Evolutionary conservation across 2,797 vertebrate species (phyloP), one percentile per base, ranked within the genome.

Genomic region (Dallia pectoralis): DNA sequence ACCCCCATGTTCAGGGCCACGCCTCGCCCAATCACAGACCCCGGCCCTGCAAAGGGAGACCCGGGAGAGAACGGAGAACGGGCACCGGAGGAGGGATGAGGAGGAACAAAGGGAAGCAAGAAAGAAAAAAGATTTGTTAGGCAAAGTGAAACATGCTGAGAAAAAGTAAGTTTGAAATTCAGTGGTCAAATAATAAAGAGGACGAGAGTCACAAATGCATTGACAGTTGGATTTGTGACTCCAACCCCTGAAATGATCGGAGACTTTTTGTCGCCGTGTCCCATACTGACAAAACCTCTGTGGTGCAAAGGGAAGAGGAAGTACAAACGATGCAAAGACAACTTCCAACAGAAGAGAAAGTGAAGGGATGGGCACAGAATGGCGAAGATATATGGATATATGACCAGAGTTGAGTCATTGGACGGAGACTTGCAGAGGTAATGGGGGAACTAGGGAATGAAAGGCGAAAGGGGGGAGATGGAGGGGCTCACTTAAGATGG

Each of bases 401-500:
- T 88, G 88, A 88, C 75, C 69, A 78, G 81, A 72, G 87, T 87
- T 90, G 88, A 92, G 84, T 93, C 90, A 92, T 88, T 85, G 89
- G 81, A 85, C 87, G 85, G 88, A 89, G 85, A 84, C 87, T 79
- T 65, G 78, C 71, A 27, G 74, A 87, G 90, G 91, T 91, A 92
- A 92, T 91, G 91, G 87, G 81, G 67, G 83, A 81, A 83, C 83
- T 82, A 86, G 85, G 40, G 74, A 67, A 69, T 79, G 82, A 85
- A 84, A 81, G 84, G n/a, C n/a, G n/a, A n/a, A 82, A 44, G 11
- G 40, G 12, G 14, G 22, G 53, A 86, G 82, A 84, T 79, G 69
- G 30, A 83, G 82, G 86, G 74, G 88, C 87, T 92, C 88, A 88
- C 89, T 91, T 89, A 90, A 87, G 87, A 91, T 89, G 88, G 88